Conservation (phyloP, 2,797 vertebrate species). For the Anabas testudineus region DNA sequence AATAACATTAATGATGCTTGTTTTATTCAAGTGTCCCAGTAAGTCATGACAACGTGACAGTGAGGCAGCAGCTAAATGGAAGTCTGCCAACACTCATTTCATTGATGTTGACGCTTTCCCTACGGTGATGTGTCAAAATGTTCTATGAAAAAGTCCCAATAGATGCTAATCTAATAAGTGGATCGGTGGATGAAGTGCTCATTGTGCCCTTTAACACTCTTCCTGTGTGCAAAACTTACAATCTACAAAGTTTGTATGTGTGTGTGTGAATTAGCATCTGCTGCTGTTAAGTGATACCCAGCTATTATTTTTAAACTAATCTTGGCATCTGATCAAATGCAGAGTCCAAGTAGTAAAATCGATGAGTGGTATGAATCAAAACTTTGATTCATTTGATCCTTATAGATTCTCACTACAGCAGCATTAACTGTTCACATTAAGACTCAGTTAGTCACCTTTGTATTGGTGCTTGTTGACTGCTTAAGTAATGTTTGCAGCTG, state of each 20-base stretch:
- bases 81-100: background rate
- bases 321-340: background rate
- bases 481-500: background rate
- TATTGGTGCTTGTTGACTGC: background rate
- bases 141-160: background rate
- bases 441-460: background rate
- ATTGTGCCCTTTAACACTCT: slow-evolving; percentile 1
- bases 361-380: background rate
- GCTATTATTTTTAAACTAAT: background rate
- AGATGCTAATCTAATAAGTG: too few relatives aligned
- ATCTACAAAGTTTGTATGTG: background rate
- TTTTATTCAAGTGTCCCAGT: slow-evolving; percentile 8
- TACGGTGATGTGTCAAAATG: background rate
- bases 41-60: background rate
- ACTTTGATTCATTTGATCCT: background rate
- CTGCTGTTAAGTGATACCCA: background rate
- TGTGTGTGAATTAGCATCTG: background rate
- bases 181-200: background rate
- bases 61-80: slow-evolving; percentile 11
- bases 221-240: too few relatives aligned
- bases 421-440: slow-evolving; percentile 4
- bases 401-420: background rate
- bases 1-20: background rate
- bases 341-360: background rate
- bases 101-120: slow-evolving; percentile 2